Evolutionary conservation across 2,797 vertebrate species (phyloP), one percentile per base, ranked within the genome.

Genomic region (Dromococcyx pavoninus): DNA sequence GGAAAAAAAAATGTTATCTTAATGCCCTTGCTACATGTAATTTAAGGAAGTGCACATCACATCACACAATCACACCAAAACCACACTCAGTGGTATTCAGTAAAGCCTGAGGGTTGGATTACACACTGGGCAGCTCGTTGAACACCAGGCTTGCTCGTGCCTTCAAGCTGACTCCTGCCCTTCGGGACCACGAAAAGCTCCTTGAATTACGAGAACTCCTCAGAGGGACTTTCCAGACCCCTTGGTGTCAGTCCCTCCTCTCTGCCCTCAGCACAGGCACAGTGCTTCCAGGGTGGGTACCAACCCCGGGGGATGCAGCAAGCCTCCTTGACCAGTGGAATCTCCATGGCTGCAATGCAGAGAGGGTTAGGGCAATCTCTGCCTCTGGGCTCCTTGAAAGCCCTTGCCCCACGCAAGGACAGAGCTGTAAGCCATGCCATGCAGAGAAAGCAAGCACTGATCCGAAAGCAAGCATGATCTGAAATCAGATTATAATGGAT

Each of bases 21-120:
- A 81, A 82, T 64, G 71, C 60, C 30, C 17, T 57, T 9, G n/a
- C 19, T 78, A 32, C 56, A 18, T 4, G 7, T 17, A 76, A 67
- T 25, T 91, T 78, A 82, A 88, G 57, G 84, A 86, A 76, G 53
- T 0, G 0, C 37, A 22, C 54, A 80, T 57, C 72, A 69, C 65
- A 75, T 41, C 75, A 18, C 58, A 67, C 28, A 60, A 75, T n/a
- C n/a, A n/a, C n/a, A 71, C 19, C 37, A 53, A 90, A 88, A 43
- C 7, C 73, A 56, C 37, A 35, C 46, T 0, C 0, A 84, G 44
- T 2, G 17, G 69, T 41, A 35, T 8, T 53, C 0, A 0, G 54
- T 19, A 46, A 50, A 70, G 44, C 37, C 10, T 4, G 30, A 69
- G 79, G 72, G 32, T 32, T 86, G 70, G 25, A 61, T 88, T 22